These are phyloP conservation scores for Characodon lateralis DNA, from an alignment of 2,797 vertebrate species.

Conservation along the genomic window DNA sequence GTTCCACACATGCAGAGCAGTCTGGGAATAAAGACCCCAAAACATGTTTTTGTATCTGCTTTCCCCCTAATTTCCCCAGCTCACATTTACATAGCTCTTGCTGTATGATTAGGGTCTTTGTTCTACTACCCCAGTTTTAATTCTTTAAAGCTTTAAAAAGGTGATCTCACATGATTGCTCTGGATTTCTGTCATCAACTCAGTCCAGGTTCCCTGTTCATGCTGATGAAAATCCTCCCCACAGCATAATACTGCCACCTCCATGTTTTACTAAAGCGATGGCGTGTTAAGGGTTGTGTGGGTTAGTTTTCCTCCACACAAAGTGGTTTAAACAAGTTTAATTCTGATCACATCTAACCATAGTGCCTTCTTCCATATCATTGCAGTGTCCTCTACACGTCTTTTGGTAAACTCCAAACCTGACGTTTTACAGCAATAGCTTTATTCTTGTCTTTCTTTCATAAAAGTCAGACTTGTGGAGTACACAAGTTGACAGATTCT, in stretches of 20 bases:
- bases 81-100: background rate
- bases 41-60: no score
- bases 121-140: background rate
- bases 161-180: background rate
- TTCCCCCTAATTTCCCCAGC: no score
- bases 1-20: no score
- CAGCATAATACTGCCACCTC: background rate
- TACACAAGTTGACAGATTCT: no score
- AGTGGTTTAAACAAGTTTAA: background rate
- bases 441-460: no score
- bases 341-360: background rate
- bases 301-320: background rate
- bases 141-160: background rate
- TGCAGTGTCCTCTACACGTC: background rate
- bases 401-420: background rate
- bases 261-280: background rate
- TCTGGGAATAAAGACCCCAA: no score
- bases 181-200: background rate
- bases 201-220: background rate
- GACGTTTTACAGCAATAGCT: no score
- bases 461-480: no score
- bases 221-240: background rate
- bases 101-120: background rate
- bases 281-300: background rate
- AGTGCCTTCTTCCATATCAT: background rate